Evolutionary conservation across 2,888 invertebrate species (phyloP).

Genomic region (Ommatoiulus sabulosus): DNA sequence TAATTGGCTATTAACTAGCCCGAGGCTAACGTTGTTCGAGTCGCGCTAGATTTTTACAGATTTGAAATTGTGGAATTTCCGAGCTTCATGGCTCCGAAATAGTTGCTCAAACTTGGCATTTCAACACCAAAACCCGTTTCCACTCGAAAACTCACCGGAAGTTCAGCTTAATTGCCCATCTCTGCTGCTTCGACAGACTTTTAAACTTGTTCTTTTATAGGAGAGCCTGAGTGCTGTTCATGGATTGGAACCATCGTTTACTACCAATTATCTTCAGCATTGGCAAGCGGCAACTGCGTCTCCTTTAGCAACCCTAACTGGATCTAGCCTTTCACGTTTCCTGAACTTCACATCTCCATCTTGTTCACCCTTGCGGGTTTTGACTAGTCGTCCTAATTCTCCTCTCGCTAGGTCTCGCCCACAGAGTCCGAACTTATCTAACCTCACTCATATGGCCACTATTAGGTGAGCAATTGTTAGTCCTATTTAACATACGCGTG

Average conservation of each 20-base stretch:
- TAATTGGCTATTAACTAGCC: no score
- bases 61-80: no score
- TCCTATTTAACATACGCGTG: no score
- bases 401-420: conserved; percentile 64
- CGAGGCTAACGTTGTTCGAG: no score
- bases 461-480: conserved; percentile 61
- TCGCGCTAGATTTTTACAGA: no score
- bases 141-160: no score
- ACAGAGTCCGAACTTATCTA: conserved; percentile 62
- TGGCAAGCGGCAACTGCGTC: not conserved
- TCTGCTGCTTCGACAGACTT: no score
- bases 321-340: conserved; percentile 42
- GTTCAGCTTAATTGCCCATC: no score
- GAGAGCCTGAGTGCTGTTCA: conserved; percentile 39
- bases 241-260: conserved; percentile 14
- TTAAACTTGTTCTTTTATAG: not conserved
- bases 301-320: not conserved
- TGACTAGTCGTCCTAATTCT: conserved; percentile 63
- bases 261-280: not conserved
- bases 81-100: no score
- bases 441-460: conserved; percentile 62
- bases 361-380: conserved; percentile 31
- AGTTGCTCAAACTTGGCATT: no score
- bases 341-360: not conserved
- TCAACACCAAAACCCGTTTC: no score